Evolutionary conservation across 92 coral and sea anemone species (phyloP).

Genomic region (Umimayanthus kanabou): DNA sequence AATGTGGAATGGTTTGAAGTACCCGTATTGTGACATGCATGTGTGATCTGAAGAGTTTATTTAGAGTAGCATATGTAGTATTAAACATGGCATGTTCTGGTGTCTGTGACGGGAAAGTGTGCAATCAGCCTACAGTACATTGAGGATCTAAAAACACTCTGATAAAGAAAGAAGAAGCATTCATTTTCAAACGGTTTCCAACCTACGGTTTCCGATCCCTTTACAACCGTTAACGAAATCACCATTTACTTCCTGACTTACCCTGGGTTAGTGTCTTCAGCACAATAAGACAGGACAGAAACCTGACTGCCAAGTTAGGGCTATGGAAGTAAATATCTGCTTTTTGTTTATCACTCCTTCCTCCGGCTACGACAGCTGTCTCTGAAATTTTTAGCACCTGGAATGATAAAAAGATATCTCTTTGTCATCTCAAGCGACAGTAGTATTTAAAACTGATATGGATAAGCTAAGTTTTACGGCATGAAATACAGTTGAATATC

Average conservation of each 20-base stretch:
- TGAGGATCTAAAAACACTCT: no score
- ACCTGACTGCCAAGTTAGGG: slow-evolving; percentile 78
- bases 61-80: no score
- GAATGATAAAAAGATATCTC: background rate
- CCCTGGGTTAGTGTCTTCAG: slow-evolving; percentile 96
- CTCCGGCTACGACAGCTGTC: slow-evolving; percentile 62
- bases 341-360: slow-evolving; percentile 67
- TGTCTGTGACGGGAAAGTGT: no score
- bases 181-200: no score
- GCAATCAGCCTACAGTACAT: no score
- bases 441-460: background rate
- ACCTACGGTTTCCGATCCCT: no score
- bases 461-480: background rate
- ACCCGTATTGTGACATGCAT: no score
- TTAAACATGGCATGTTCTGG: no score
- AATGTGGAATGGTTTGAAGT: no score
- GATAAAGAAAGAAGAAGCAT: no score
- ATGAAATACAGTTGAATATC: background rate
- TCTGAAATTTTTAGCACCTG: slow-evolving; percentile 82
- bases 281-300: slow-evolving; percentile 84
- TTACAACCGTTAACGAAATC: no score
- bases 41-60: no score
- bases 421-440: background rate
- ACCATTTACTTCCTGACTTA: slow-evolving; percentile 1
- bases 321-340: slow-evolving; percentile 85